A percentile compares a stretch with the other conserved stretches of the same genome.
Conservation (phyloP, 2,797 vertebrate species). For the Acrocephalus scirpaceus region DNA sequence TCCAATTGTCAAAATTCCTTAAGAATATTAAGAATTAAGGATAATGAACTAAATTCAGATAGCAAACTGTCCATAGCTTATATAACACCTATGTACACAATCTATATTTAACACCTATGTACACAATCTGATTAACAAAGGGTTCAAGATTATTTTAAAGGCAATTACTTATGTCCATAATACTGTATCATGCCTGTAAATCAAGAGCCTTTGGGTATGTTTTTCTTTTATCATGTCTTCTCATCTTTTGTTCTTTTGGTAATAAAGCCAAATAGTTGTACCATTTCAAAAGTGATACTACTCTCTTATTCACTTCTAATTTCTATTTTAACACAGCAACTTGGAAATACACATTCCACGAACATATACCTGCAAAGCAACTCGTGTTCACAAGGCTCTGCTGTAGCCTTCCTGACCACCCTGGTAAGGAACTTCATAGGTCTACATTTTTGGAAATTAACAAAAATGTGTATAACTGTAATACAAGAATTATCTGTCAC, state of each 20-base stretch:
- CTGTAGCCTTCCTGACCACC: neutral
- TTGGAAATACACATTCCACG: neutral
- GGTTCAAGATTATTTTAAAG: neutral
- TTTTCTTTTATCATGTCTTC: neutral
- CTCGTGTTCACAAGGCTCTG: neutral
- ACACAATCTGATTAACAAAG: neutral
- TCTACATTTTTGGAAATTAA: neutral
- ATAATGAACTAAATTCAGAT: neutral
- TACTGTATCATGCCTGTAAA: neutral
- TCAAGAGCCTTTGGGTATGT: neutral
- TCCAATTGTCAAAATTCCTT: neutral
- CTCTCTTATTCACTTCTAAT: neutral
- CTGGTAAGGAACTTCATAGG: neutral
- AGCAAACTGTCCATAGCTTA: neutral
- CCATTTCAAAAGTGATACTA: neutral
- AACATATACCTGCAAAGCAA: neutral
- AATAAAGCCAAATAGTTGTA: neutral
- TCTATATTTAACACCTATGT: neutral
- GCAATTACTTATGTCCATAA: neutral
- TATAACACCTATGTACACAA: neutral
- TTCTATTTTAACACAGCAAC: neutral
- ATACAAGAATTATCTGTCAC: neutral
- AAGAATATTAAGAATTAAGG: neutral
- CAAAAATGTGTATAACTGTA: neutral
- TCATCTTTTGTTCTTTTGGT: neutral